Conservation (phyloP, 1,140 invertebrate species). For the Calliopsis andreniformis region DNA sequence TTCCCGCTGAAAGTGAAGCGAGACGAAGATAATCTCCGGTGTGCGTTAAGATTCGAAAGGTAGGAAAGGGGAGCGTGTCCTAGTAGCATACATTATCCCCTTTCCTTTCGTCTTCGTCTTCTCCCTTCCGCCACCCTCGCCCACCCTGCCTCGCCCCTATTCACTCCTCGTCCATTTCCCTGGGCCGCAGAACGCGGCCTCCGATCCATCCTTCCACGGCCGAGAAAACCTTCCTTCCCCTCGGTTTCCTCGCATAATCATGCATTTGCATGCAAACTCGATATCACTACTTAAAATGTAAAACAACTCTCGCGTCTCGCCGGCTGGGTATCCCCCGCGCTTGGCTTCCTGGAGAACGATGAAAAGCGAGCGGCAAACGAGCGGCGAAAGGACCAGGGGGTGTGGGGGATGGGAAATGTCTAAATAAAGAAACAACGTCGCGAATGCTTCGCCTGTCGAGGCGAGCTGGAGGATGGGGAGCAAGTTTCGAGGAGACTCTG, state of each 20-base stretch:
- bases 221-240: slow-evolving; percentile 38
- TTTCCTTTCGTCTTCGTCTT: slow-evolving; percentile 53
- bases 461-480: slow-evolving; percentile 34
- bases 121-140: slow-evolving; percentile 44
- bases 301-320: slow-evolving; percentile 73
- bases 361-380: slow-evolving; percentile 37
- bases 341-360: slow-evolving; percentile 20
- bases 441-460: background rate
- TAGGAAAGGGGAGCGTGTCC: slow-evolving; percentile 55
- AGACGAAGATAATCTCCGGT: slow-evolving; percentile 39
- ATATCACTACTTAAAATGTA: slow-evolving; percentile 81
- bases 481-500: no score
- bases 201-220: slow-evolving; percentile 20
- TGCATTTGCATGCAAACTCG: slow-evolving; percentile 80
- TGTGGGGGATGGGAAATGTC: background rate
- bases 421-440: slow-evolving; percentile 43
- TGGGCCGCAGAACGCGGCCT: background rate
- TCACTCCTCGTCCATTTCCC: slow-evolving; percentile 19
- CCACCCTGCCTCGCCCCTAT: slow-evolving; percentile 23
- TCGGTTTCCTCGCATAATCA: slow-evolving; percentile 73
- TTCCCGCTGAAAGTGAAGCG: slow-evolving; percentile 16
- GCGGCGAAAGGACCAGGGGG: slow-evolving; percentile 3
- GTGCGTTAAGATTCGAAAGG: slow-evolving; percentile 59
- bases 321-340: background rate
- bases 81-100: slow-evolving; percentile 71